A percentile compares a stretch with the other conserved stretches of the same genome.
Evolutionary conservation across 2,797 vertebrate species (phyloP).

Genomic region (Naso thynnoides): DNA sequence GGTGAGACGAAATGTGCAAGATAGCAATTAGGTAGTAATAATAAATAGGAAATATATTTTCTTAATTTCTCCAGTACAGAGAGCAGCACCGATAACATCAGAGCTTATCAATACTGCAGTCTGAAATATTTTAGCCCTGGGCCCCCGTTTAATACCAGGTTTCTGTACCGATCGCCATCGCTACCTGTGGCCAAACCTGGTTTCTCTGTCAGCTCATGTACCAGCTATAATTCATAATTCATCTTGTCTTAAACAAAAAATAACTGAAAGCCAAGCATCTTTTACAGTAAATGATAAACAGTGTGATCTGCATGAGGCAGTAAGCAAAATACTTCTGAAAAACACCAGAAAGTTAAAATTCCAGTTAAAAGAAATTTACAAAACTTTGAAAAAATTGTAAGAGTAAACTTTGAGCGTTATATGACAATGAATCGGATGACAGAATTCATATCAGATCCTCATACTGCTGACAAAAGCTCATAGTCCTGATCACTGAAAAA

Average conservation of each 20-base stretch:
- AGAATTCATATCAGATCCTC: not conserved
- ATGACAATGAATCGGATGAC: not conserved
- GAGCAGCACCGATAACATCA: too few species aligned
- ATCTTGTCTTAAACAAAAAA: not conserved
- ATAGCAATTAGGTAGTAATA: too few species aligned
- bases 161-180: too few species aligned
- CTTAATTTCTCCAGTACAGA: too few species aligned
- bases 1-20: too few species aligned
- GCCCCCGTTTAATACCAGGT: too few species aligned
- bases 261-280: not conserved
- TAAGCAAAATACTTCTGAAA: not conserved
- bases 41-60: too few species aligned
- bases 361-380: not conserved
- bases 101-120: too few species aligned
- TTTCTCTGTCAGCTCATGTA: not conserved
- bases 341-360: not conserved
- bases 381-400: not conserved
- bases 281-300: slow-evolving; percentile 1
- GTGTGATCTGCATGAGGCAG: not conserved
- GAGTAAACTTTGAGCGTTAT: not conserved
- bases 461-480: not conserved
- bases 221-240: too few species aligned
- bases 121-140: too few species aligned
- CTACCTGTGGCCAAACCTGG: slow-evolving; percentile 5
- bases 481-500: too few species aligned